phyloP scores from a whole-genome alignment of 2,888 invertebrate species.

The Lasioglossum oenotherae region DNA sequence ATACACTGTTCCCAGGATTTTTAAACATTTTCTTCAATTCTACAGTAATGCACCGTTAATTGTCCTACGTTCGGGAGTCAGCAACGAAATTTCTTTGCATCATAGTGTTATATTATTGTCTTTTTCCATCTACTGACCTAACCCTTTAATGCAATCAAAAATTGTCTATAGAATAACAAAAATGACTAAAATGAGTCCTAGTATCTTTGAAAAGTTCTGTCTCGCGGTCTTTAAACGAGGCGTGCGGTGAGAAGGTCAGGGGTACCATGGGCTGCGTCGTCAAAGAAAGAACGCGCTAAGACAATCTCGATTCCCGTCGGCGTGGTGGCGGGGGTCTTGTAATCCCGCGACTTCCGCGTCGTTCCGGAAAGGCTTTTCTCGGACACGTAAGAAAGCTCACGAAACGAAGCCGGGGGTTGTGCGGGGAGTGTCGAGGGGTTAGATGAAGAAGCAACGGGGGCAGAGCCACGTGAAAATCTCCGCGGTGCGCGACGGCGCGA shows the following conservation, averaged over 20 bases:
- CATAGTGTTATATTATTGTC: no score
- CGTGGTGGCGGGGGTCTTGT: constrained; percentile 1
- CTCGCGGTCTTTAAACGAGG: background rate
- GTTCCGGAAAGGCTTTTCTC: constrained; percentile 37
- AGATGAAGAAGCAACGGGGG: background rate
- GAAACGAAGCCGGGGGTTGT: constrained; percentile 17
- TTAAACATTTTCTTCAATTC: background rate
- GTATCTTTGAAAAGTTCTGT: background rate
- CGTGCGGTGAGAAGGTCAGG: background rate
- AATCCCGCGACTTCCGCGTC: constrained; percentile 29
- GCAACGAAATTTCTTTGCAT: no score
- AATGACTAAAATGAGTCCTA: background rate
- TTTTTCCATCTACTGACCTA: no score
- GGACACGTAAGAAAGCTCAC: constrained; percentile 40
- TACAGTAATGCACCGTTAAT: background rate
- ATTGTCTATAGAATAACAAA: background rate
- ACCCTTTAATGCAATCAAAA: no score
- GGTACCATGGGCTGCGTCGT: background rate
- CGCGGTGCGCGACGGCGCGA: constrained; percentile 30
- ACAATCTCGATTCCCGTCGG: constrained; percentile 13
- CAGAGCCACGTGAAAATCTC: constrained; percentile 51
- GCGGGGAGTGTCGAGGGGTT: background rate
- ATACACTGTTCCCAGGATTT: background rate
- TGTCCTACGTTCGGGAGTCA: no score
- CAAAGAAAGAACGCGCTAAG: constrained; percentile 14